Evolutionary conservation across 2,888 invertebrate species (phyloP).

Genomic region (Machimus atricapillus): DNA sequence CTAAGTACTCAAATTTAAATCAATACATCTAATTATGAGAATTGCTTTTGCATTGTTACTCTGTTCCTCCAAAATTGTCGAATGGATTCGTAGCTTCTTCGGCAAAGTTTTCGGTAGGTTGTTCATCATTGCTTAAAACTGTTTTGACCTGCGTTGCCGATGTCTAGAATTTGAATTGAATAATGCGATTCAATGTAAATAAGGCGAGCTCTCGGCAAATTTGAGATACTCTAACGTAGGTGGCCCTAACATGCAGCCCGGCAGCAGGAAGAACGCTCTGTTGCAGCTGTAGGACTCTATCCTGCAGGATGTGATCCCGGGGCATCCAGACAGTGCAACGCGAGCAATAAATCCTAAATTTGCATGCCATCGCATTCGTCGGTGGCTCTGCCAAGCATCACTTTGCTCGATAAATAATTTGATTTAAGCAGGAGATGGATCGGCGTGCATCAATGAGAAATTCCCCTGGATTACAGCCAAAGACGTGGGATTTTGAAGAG

Average conservation of each 20-base stretch:
- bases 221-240: not conserved
- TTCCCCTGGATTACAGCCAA: not conserved
- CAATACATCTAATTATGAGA: too few relatives aligned
- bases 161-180: not conserved
- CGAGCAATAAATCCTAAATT: not conserved
- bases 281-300: not conserved
- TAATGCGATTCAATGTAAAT: not conserved
- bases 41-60: too few relatives aligned
- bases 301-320: not conserved
- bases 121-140: not conserved
- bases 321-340: not conserved
- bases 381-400: not conserved
- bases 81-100: too few relatives aligned
- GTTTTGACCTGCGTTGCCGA: not conserved
- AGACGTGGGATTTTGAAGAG: not conserved
- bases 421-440: not conserved
- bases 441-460: not conserved
- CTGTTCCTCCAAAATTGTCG: too few relatives aligned
- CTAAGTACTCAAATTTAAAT: too few relatives aligned
- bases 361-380: not conserved
- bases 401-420: not conserved
- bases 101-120: too few relatives aligned
- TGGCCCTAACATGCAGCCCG: not conserved
- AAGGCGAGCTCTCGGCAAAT: not conserved
- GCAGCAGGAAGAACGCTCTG: not conserved